Conservation (phyloP, 2,888 invertebrate genomes). For the Globia sparganii region DNA sequence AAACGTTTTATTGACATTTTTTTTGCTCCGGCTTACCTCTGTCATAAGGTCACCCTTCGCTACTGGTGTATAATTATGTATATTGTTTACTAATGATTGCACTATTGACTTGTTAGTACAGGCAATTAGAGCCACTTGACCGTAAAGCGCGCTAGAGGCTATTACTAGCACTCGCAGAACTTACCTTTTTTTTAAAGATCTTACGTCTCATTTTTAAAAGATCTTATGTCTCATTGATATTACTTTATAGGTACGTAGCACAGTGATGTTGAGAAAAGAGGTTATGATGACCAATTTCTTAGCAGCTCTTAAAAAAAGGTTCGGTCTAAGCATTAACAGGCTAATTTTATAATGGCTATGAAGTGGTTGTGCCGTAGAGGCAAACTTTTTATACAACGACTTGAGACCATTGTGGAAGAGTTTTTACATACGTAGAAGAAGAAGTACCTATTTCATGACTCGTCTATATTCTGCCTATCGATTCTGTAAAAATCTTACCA, state of each 20-base stretch:
- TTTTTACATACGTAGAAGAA: background rate
- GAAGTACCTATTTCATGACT: too few relatives aligned
- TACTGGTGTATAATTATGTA: background rate
- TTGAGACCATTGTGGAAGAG: background rate
- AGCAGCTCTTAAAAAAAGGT: background rate
- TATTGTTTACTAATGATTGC: background rate
- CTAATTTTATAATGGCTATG: background rate
- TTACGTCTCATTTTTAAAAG: too few relatives aligned
- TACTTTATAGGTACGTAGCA: background rate
- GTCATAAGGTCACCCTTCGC: too few relatives aligned
- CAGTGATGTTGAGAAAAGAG: background rate
- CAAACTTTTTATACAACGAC: background rate
- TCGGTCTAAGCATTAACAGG: background rate
- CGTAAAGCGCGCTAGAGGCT: constrained; percentile 16
- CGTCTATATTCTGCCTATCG: too few relatives aligned
- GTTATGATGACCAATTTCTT: too few relatives aligned
- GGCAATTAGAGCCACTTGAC: constrained; percentile 16
- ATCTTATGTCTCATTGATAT: background rate
- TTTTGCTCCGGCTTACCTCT: too few relatives aligned
- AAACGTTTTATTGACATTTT: too few relatives aligned
- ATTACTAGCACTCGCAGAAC: constrained; percentile 13
- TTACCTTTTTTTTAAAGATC: background rate
- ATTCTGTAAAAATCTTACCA: too few relatives aligned
- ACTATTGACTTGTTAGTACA: background rate
- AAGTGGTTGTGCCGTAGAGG: background rate